Percentiles rank a stretch among this genome's conserved stretches.
These are phyloP conservation scores for Clamator glandarius DNA, from an alignment of 2,797 vertebrate species.

Conservation along the genomic window DNA sequence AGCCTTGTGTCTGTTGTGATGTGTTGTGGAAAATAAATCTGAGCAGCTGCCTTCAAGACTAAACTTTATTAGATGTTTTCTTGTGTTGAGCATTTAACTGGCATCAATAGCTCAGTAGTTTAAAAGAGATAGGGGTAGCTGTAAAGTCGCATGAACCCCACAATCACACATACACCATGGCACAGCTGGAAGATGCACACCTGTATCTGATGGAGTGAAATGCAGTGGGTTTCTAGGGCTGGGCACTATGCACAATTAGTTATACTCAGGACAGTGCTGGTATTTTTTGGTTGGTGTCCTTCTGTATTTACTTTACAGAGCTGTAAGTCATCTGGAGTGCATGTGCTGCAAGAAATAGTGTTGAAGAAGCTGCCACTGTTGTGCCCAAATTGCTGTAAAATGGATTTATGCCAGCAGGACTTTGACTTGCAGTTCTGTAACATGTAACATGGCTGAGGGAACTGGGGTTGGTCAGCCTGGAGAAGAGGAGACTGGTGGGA, in stretches of 20 bases:
- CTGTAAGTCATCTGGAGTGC: neutral
- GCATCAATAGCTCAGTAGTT: neutral
- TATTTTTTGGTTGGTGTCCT: neutral
- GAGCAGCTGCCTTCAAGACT: neutral
- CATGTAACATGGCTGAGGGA: neutral
- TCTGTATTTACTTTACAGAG: neutral
- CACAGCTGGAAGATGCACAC: neutral
- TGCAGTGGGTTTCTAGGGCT: neutral
- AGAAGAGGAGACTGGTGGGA: too few species aligned
- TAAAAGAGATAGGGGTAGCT: neutral
- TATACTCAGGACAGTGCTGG: neutral
- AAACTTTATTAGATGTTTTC: neutral
- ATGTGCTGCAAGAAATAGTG: neutral
- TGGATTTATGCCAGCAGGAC: neutral
- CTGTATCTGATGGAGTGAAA: neutral
- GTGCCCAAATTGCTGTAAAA: neutral
- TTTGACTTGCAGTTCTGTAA: neutral
- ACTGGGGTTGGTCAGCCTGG: too few species aligned
- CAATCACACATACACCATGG: neutral
- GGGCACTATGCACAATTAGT: neutral
- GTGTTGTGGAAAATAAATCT: neutral
- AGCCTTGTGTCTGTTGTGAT: too few species aligned
- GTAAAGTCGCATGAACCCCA: neutral
- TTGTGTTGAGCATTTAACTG: neutral
- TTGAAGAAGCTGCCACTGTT: neutral